Evolutionary conservation across 2,113 vertebrate genomes (phyloP).

Genomic region (Calidris pygmaea): DNA sequence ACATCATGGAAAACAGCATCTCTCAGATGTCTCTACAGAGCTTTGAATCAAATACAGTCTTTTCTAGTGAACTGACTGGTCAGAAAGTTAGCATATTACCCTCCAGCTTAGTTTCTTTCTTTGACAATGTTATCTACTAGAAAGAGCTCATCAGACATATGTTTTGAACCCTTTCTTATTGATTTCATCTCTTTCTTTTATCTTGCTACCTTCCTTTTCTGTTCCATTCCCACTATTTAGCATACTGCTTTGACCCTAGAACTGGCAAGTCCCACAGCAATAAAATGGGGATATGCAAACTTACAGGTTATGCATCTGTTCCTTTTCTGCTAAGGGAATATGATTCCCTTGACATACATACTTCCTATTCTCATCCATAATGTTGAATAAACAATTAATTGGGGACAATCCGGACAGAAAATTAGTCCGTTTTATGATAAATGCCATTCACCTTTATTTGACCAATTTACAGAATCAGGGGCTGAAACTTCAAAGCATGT

Average conservation of each 20-base stretch:
- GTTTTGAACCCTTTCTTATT: not conserved
- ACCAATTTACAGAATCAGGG: conserved; percentile 18
- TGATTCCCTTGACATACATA: not conserved
- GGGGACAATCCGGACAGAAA: conserved; percentile 6
- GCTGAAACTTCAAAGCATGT: not conserved
- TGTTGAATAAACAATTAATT: not conserved
- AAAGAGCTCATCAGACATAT: not conserved
- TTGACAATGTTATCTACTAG: not conserved
- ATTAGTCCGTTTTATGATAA: conserved; percentile 24
- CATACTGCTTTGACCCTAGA: not conserved
- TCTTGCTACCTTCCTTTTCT: not conserved
- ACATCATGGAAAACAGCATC: not conserved
- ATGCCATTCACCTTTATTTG: conserved; percentile 26
- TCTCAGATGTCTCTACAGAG: not conserved
- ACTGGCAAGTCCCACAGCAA: not conserved
- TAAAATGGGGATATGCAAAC: not conserved
- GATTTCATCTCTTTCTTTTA: not conserved
- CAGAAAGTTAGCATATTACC: not conserved
- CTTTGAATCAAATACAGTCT: not conserved
- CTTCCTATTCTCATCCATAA: conserved; percentile 3
- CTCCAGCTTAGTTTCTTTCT: conserved; percentile 9
- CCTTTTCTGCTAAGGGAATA: conserved; percentile 7
- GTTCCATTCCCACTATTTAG: not conserved
- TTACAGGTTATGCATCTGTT: not conserved
- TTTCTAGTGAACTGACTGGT: not conserved